Conservation (phyloP, 1,140 invertebrate species). For the Mizuhopecten yessoensis region DNA sequence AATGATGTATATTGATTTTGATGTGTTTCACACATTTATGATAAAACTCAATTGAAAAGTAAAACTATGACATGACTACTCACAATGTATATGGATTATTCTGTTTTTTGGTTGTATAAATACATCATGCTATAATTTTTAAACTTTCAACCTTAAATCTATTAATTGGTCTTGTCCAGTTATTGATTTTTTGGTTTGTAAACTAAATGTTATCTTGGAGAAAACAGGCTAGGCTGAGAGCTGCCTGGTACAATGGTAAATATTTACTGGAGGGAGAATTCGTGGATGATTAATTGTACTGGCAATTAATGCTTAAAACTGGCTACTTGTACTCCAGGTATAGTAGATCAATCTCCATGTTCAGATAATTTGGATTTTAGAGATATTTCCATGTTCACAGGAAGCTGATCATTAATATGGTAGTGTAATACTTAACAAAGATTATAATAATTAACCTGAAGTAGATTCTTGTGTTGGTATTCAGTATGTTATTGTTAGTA, state of each 20-base stretch:
- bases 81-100: not conserved
- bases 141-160: not conserved
- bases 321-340: too few species aligned
- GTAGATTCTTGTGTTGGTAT: too few species aligned
- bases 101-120: not conserved
- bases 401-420: too few species aligned
- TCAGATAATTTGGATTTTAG: too few species aligned
- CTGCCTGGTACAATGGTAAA: not conserved
- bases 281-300: not conserved
- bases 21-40: not conserved
- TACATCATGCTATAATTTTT: not conserved
- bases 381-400: too few species aligned
- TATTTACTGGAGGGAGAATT: not conserved
- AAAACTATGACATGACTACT: not conserved
- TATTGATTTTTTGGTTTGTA: constrained; percentile 25
- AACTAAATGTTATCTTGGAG: not conserved
- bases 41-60: not conserved
- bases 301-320: too few species aligned
- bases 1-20: not conserved
- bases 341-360: too few species aligned
- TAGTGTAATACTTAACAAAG: too few species aligned
- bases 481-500: too few species aligned
- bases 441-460: too few species aligned
- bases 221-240: not conserved
- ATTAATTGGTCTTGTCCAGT: not conserved